Evolutionary conservation across 2,888 invertebrate genomes (phyloP), one percentile per base, ranked within the genome.

Genomic region (Apotomis turbidana): DNA sequence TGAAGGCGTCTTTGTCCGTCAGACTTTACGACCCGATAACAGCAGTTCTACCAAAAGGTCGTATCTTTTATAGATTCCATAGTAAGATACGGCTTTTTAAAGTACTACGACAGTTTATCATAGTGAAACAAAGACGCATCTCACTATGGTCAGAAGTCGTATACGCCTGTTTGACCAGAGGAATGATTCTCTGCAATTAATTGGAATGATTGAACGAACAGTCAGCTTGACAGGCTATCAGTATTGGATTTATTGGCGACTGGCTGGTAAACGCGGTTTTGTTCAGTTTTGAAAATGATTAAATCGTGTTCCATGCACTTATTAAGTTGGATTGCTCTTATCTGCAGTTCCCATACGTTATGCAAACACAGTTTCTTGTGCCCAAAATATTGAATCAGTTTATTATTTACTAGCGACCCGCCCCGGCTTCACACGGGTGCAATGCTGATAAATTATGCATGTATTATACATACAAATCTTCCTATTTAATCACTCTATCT

Each of bases 201-300:
- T 83, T 81, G 63, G 76, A 80, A 81, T 84, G 83, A 85, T 83
- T 78, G 78, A 82, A 81, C 68, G 78, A 74, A 76, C 75, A 77
- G 71, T 66, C 58, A 52, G 54, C 38, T 60, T 55, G 60, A 66
- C 66, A 15, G 49, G 13, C 46, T 67, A 71, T 67, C 61, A 57
- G 61, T 49, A 13, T 60, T 54, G 54, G 66, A 61, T 71, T 67
- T 71, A 71, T 67, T 12, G 27, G 10, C 49, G 27, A 55, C 44
- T 15, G 8, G 36, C 10, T 12, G 27, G 13, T 44, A 41, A 46
- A 36, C 3, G 12, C 8, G 3, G 12, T 15, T 59, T 70, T 59
- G 38, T 41, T 27, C 13, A 15, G 44, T 49, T 9, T 3, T 49
- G 5, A 10, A 9, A 9, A 3, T 10, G 5, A 3, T 2, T 12